Conservation (phyloP, 2,888 invertebrate genomes). For the Panopea generosa region DNA sequence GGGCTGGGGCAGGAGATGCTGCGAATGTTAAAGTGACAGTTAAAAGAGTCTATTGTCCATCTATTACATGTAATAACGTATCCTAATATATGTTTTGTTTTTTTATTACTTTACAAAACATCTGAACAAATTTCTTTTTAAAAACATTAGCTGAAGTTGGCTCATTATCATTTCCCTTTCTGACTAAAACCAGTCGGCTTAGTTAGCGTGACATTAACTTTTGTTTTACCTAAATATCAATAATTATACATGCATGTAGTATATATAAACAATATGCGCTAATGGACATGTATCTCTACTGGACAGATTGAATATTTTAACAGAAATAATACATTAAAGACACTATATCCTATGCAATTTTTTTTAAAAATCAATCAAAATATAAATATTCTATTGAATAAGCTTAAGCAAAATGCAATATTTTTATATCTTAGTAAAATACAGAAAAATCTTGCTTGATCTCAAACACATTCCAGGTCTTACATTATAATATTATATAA, state of each 20-base stretch:
- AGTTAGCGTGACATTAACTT: no score
- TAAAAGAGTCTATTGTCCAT: no score
- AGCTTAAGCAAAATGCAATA: no score
- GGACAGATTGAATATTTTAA: background rate
- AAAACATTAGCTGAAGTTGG: background rate
- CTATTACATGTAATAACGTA: background rate
- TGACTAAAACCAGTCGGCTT: no score
- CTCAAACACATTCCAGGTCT: no score
- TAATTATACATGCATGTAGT: no score
- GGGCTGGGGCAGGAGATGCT: conserved; percentile 17
- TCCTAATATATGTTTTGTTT: background rate
- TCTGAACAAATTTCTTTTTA: background rate
- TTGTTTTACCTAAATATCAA: no score
- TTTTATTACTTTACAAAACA: no score
- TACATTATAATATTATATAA: no score
- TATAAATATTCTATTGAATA: no score
- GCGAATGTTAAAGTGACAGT: conserved; percentile 10
- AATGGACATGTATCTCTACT: background rate
- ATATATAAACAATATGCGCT: background rate
- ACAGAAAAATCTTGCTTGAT: background rate
- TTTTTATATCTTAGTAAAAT: background rate
- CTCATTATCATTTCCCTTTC: background rate
- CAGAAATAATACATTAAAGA: background rate
- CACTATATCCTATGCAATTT: no score
- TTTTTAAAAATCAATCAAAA: background rate